phyloP scores from a whole-genome alignment of 1,140 invertebrate genomes.

The Drosophila navojoa region DNA sequence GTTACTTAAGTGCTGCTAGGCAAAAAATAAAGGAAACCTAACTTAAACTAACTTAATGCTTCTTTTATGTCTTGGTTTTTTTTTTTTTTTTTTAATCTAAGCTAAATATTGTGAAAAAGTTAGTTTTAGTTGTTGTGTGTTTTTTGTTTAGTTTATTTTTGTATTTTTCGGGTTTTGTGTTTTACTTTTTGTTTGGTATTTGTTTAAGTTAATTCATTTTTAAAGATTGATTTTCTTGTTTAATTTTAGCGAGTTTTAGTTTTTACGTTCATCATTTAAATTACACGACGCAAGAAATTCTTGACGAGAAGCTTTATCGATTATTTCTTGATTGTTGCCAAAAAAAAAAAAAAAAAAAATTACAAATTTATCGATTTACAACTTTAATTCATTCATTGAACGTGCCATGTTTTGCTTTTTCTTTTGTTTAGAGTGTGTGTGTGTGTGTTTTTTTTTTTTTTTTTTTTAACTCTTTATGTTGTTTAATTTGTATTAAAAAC shows the following conservation, averaged over 20 bases:
- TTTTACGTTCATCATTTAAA: conserved; percentile 17
- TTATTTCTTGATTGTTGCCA: conserved; percentile 27
- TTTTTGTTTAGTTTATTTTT: conserved; percentile 13
- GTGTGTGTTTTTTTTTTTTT: conserved; percentile 6
- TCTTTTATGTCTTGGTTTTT: neutral
- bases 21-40: conserved; percentile 23
- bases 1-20: conserved; percentile 8
- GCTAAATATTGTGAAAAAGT: conserved; percentile 37
- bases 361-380: conserved; percentile 25
- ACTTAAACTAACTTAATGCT: conserved; percentile 28
- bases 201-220: neutral
- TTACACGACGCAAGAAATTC: conserved; percentile 15
- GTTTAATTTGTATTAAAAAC: conserved; percentile 8
- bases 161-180: conserved; percentile 20
- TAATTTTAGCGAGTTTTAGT: conserved; percentile 38
- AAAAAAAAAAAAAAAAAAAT: neutral
- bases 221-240: too few relatives aligned
- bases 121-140: conserved; percentile 17
- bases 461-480: neutral
- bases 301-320: conserved; percentile 19
- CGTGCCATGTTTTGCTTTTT: conserved; percentile 67
- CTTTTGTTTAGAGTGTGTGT: conserved; percentile 8
- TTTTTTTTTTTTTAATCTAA: conserved; percentile 18
- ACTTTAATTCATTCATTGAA: conserved; percentile 48
- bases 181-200: conserved; percentile 18